Percentiles rank a stretch among this genome's conserved stretches.
phyloP scores from a whole-genome alignment of 2,797 vertebrate genomes.

The Agapornis canus region DNA sequence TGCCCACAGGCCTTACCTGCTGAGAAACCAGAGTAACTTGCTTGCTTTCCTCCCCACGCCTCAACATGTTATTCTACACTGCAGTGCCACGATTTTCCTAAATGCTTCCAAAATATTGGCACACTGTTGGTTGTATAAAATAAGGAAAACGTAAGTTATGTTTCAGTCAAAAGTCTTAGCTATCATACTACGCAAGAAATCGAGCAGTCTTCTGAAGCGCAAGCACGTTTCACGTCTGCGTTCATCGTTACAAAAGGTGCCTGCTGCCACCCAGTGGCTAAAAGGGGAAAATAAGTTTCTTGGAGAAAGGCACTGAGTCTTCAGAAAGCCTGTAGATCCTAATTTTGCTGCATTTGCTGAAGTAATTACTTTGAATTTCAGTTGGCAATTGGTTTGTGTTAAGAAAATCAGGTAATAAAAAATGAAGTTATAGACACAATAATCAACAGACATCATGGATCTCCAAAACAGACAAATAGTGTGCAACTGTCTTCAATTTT shows the following conservation, averaged over 20 bases:
- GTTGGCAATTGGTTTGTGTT: not conserved
- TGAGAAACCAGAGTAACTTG: not conserved
- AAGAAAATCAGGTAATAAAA: constrained; percentile 1
- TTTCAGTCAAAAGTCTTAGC: constrained; percentile 51
- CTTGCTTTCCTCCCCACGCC: not conserved
- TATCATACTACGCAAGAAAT: not conserved
- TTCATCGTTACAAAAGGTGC: not conserved
- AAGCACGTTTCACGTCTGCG: fast-evolving
- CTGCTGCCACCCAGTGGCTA: constrained; percentile 68
- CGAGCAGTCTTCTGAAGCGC: not conserved
- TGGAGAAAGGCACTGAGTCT: not conserved
- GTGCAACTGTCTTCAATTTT: not conserved
- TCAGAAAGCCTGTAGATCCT: not conserved
- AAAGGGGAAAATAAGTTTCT: not conserved
- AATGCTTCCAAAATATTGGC: constrained; percentile 41
- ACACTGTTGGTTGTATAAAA: constrained; percentile 16
- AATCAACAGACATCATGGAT: not conserved
- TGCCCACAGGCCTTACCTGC: not conserved
- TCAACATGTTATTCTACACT: not conserved
- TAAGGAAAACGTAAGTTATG: constrained; percentile 25
- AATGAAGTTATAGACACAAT: constrained; percentile 38
- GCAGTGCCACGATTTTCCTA: not conserved
- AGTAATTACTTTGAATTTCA: not conserved
- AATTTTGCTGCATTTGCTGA: not conserved
- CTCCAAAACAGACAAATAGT: not conserved